These are phyloP conservation scores for Melanocharis versteri DNA, from an alignment of 2,113 vertebrate genomes.

Conservation along the genomic window DNA sequence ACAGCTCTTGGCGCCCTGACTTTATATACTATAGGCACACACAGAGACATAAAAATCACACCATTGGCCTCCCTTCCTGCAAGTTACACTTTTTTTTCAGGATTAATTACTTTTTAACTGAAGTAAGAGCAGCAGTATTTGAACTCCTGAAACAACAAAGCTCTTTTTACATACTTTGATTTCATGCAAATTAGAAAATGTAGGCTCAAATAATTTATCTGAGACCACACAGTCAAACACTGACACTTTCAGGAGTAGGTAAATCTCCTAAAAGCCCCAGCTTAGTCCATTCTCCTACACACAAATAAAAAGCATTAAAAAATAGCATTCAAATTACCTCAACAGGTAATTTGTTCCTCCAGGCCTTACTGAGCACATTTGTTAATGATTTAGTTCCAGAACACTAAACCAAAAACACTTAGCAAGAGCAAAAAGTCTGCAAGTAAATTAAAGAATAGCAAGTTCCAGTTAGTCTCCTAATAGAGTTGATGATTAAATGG, in stretches of 20 bases:
- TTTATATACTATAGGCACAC: background rate
- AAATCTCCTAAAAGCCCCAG: background rate
- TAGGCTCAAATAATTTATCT: background rate
- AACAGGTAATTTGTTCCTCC: background rate
- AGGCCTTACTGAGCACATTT: background rate
- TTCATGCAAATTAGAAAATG: background rate
- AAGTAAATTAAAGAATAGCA: conserved; percentile 13
- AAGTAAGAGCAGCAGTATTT: background rate
- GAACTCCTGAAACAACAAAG: background rate
- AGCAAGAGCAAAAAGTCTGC: background rate
- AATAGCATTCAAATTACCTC: background rate
- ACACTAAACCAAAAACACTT: background rate
- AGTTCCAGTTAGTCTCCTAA: background rate
- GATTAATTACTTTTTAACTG: background rate
- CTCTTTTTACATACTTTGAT: background rate
- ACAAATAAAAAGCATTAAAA: background rate
- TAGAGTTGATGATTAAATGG: background rate
- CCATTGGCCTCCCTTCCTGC: background rate
- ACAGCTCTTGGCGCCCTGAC: background rate
- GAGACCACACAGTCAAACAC: background rate
- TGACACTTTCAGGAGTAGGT: background rate
- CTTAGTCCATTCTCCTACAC: background rate
- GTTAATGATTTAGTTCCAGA: conserved; percentile 1
- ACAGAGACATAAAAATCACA: background rate
- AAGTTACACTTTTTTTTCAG: background rate